phyloP scores from a whole-genome alignment of 2,113 vertebrate genomes.

The Copsychus sechellarum region DNA sequence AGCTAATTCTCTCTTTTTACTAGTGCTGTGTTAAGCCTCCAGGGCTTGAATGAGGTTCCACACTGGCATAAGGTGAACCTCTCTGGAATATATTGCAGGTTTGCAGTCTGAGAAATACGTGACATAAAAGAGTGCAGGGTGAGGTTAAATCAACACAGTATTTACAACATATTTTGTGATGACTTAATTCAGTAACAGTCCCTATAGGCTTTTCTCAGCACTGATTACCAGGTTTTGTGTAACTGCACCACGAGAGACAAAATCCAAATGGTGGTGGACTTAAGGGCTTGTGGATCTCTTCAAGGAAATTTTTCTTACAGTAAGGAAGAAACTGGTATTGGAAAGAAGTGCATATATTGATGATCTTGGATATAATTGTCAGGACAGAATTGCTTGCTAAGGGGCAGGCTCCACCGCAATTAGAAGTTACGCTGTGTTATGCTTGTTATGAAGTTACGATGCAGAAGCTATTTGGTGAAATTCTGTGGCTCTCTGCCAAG shows the following conservation, averaged over 20 bases:
- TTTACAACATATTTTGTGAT: slow-evolving; percentile 11
- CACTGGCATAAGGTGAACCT: not conserved
- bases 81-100: not conserved
- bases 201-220: not conserved
- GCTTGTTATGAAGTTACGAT: slow-evolving; percentile 39
- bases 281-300: not conserved
- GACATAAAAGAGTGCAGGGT: not conserved
- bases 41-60: not conserved
- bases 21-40: not conserved
- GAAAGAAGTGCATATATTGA: not conserved
- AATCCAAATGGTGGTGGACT: not conserved
- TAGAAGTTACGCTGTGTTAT: slow-evolving; percentile 3
- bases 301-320: not conserved
- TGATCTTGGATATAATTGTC: not conserved
- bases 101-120: not conserved
- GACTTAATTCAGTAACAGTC: slow-evolving; percentile 28
- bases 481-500: slow-evolving; percentile 40
- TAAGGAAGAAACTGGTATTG: not conserved
- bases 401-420: not conserved
- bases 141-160: slow-evolving; percentile 14
- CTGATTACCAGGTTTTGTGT: not conserved
- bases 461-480: slow-evolving; percentile 55
- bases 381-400: not conserved
- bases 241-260: not conserved
- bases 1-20: not conserved